Evolutionary conservation across 2,113 vertebrate species (phyloP), one percentile per base, ranked within the genome.

Genomic region (Kryptolebias marmoratus): DNA sequence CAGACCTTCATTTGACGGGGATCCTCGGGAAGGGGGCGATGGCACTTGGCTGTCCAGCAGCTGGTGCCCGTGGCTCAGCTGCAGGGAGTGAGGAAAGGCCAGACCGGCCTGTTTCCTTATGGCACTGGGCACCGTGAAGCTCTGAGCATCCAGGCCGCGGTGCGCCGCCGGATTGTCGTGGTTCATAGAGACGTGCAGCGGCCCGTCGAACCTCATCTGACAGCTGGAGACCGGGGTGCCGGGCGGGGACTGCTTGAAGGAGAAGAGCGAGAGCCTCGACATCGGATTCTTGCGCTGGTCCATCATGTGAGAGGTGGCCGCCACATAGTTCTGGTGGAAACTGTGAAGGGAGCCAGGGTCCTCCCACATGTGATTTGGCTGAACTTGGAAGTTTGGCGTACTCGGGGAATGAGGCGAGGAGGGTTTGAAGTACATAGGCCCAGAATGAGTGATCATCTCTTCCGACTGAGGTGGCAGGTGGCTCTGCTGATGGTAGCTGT

Each of bases 301-400:
- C 52, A 98, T 95, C 95, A 96, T 97, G 82, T 97, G 97, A 73
- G 96, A 96, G 74, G 96, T 96, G 89, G 96, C 96, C 88, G 96
- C 96, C 77, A 98, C 96, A 88, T 99, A 99, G 95, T 97, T 98
- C 92, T 97, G 97, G 89, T 98, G 96, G 93, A 99, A 99, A 92
- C 95, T 96, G 93, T 99, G 97, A 39, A 99, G 95, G 65, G 97
- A 96, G 60, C 96, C 95, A 18, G 96, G 96, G 84, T 99, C 97
- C 84, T 99, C 98, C 98, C 98, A 99, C 94, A 98, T 91, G 77
- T 96, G 93, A 87, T 95, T 95, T 50, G 96, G 95, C 93, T 97
- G 97, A 73, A 98, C 95, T 91, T 95, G 97, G 94, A 99, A 99
- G 90, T 96, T 96, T 60, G 97, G 95, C 4, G 96, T 94, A 73